Conservation (phyloP, 2,888 invertebrate genomes). For the Sarcophaga carnaria region DNA sequence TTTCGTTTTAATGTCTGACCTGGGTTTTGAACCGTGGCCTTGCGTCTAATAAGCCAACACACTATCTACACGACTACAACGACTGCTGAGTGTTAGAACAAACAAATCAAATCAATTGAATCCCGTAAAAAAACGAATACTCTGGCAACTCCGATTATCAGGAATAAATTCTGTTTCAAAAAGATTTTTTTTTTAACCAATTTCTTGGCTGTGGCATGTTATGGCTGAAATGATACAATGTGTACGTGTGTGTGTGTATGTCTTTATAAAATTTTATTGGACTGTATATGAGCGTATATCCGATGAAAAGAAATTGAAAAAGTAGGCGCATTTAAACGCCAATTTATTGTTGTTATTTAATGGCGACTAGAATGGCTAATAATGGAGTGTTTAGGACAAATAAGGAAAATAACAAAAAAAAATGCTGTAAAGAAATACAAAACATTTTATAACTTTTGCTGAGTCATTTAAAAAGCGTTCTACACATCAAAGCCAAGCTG, state of each 20-base stretch:
- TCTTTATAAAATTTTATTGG: not conserved
- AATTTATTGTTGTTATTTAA: constrained; percentile 64
- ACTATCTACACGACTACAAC: too few relatives aligned
- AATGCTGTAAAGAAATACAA: constrained; percentile 20
- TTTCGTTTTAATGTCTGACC: too few relatives aligned
- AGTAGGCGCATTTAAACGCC: constrained; percentile 62
- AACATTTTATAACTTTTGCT: constrained; percentile 34
- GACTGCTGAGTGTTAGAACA: too few relatives aligned
- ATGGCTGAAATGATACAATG: not conserved
- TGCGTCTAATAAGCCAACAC: too few relatives aligned
- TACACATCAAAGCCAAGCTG: constrained; percentile 41
- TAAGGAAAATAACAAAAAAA: not conserved
- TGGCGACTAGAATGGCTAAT: constrained; percentile 61
- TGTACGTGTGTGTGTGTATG: not conserved
- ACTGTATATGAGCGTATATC: not conserved
- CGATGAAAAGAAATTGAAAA: constrained; percentile 13
- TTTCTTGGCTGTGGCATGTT: constrained; percentile 15
- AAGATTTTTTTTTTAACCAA: not conserved
- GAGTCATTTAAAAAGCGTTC: constrained; percentile 64
- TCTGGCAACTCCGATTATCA: not conserved
- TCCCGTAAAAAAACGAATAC: too few relatives aligned
- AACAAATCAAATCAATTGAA: too few relatives aligned
- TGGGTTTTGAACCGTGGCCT: too few relatives aligned
- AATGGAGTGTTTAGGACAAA: constrained; percentile 45
- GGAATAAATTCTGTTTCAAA: not conserved